Conservation (phyloP, 2,113 vertebrate species). For the Oxyruncus cristatus region DNA sequence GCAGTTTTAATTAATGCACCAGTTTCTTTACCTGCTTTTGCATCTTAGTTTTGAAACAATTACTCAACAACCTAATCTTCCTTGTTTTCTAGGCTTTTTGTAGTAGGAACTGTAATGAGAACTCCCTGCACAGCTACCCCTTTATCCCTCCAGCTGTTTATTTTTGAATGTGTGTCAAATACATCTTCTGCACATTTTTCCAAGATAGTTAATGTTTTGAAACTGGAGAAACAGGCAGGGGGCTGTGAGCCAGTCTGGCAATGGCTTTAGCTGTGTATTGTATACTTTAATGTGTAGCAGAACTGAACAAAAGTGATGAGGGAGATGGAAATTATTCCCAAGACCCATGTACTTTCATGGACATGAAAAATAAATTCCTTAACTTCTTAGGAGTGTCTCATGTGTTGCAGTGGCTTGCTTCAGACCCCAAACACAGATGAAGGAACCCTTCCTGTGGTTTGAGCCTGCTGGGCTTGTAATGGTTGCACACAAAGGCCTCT, state of each 20-base stretch:
- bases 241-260: neutral
- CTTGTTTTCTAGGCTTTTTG: neutral
- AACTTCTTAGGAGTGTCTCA: neutral
- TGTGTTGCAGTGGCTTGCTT: neutral
- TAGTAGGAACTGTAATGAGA: neutral
- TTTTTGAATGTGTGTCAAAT: neutral
- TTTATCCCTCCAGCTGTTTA: neutral
- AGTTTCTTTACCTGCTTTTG: neutral
- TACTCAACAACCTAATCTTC: neutral
- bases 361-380: constrained; percentile 15
- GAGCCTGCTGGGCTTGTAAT: neutral
- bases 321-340: neutral
- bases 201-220: neutral
- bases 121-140: neutral
- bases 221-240: neutral
- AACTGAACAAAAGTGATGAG: neutral
- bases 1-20: neutral
- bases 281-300: neutral
- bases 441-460: neutral
- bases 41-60: neutral
- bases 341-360: neutral
- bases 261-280: neutral
- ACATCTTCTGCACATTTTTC: neutral
- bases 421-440: neutral
- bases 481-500: neutral